These are phyloP conservation scores for Sphenodon punctatus DNA, from an alignment of 2,797 vertebrate species.

Conservation along the genomic window DNA sequence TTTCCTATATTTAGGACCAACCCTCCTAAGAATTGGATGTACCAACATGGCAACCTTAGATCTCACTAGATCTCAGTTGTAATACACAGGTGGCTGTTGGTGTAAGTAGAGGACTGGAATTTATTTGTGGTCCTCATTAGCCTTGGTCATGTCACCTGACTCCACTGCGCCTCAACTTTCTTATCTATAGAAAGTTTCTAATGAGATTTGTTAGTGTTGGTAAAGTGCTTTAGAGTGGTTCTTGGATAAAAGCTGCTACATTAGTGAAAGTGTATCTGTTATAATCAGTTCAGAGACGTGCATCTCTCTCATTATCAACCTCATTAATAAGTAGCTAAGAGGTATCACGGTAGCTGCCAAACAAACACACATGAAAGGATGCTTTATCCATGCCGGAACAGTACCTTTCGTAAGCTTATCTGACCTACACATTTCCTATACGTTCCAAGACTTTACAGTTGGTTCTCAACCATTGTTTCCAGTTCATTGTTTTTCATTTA, in stretches of 20 bases:
- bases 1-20: too few relatives aligned
- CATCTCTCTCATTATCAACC: not conserved
- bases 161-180: accelerated
- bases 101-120: not conserved
- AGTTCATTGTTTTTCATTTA: not conserved
- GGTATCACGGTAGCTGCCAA: not conserved
- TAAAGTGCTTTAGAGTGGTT: accelerated
- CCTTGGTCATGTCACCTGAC: not conserved
- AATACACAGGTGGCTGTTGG: too few relatives aligned
- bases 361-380: not conserved
- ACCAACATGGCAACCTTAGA: too few relatives aligned
- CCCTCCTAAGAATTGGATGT: too few relatives aligned
- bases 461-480: not conserved
- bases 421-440: not conserved
- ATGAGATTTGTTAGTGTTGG: not conserved
- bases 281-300: accelerated
- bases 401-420: too few relatives aligned
- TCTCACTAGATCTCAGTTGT: too few relatives aligned
- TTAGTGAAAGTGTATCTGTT: accelerated
- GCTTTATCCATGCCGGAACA: too few relatives aligned
- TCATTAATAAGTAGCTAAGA: not conserved
- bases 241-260: not conserved
- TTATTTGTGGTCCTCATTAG: accelerated
- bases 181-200: not conserved
- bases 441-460: not conserved